Percentiles rank a stretch among this genome's conserved stretches.
Evolutionary conservation across 64 coral and sea anemone genomes (phyloP).

Genomic region (Actinia tenebrosa): DNA sequence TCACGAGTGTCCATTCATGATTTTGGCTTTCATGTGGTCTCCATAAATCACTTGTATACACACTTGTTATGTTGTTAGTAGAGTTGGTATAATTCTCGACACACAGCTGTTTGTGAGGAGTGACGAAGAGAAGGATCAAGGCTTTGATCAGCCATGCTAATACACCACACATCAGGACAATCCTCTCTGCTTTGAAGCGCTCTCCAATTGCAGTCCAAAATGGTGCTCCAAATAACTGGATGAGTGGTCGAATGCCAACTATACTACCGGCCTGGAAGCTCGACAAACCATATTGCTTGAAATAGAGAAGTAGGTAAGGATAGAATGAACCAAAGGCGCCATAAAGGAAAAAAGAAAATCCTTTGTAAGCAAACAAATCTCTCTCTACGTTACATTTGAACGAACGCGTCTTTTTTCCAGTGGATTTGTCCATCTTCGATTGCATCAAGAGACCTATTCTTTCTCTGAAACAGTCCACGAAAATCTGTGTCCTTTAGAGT

Average conservation of each 20-base stretch:
- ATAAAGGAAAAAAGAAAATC: constrained; percentile 72
- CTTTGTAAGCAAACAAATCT: constrained; percentile 65
- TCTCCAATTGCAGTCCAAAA: constrained; percentile 73
- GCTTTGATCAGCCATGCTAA: constrained; percentile 76
- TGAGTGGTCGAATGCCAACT: constrained; percentile 57
- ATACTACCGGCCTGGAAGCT: constrained; percentile 47
- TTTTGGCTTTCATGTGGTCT: background rate
- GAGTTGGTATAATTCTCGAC: constrained; percentile 41
- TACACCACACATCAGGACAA: constrained; percentile 49
- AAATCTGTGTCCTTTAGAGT: too few species aligned
- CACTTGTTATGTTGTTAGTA: constrained; percentile 37
- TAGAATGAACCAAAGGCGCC: background rate
- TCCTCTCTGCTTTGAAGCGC: constrained; percentile 50
- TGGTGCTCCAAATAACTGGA: constrained; percentile 66
- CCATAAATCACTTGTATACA: constrained; percentile 57
- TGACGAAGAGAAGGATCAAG: constrained; percentile 37
- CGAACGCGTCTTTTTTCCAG: background rate
- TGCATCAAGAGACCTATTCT: too few species aligned
- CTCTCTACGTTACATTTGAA: constrained; percentile 37
- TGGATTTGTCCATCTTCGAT: too few species aligned
- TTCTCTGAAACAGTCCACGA: too few species aligned
- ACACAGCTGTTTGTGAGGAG: constrained; percentile 56
- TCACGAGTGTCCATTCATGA: background rate
- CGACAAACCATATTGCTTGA: constrained; percentile 58
- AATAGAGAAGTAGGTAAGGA: constrained; percentile 38